Evolutionary conservation across 2,888 invertebrate genomes (phyloP).

Genomic region (Phyllotreta cruciferae): DNA sequence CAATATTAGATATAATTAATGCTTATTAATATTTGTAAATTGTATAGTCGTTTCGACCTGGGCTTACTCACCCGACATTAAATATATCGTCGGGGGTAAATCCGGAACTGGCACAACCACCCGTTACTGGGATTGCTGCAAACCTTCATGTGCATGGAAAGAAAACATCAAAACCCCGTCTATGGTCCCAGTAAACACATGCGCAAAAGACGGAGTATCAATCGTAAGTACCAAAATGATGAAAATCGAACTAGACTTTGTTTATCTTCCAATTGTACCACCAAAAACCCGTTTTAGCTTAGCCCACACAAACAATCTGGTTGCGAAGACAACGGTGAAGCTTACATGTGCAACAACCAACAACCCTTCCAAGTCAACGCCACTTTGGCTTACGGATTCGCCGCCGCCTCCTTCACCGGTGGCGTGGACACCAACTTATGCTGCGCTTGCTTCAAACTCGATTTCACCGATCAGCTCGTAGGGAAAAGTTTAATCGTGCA

Average conservation of each 20-base stretch:
- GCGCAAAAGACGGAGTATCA: constrained; percentile 32
- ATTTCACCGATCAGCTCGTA: constrained; percentile 16
- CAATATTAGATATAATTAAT: too few species aligned
- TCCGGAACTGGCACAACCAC: constrained; percentile 38
- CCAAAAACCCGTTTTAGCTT: constrained; percentile 4
- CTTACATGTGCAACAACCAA: constrained; percentile 42
- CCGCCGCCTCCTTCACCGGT: constrained; percentile 34
- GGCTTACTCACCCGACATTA: constrained; percentile 28
- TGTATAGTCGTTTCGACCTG: background rate
- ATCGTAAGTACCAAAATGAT: constrained; percentile 2
- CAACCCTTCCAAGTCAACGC: constrained; percentile 40
- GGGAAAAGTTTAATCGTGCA: background rate
- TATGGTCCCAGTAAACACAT: constrained; percentile 28
- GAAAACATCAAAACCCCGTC: constrained; percentile 25
- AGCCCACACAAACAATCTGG: constrained; percentile 8
- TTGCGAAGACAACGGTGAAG: constrained; percentile 28
- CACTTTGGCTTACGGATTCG: constrained; percentile 42
- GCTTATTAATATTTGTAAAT: background rate
- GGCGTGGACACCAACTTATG: constrained; percentile 19
- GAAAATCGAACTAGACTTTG: too few species aligned
- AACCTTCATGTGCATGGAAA: constrained; percentile 40
- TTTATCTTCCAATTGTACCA: too few species aligned
- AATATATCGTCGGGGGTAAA: constrained; percentile 32
- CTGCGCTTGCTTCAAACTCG: constrained; percentile 26
- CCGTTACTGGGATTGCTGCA: constrained; percentile 44